Evolutionary conservation across 1,140 invertebrate genomes (phyloP), one percentile per base, ranked within the genome.

Genomic region (Hylaeus volcanicus): DNA sequence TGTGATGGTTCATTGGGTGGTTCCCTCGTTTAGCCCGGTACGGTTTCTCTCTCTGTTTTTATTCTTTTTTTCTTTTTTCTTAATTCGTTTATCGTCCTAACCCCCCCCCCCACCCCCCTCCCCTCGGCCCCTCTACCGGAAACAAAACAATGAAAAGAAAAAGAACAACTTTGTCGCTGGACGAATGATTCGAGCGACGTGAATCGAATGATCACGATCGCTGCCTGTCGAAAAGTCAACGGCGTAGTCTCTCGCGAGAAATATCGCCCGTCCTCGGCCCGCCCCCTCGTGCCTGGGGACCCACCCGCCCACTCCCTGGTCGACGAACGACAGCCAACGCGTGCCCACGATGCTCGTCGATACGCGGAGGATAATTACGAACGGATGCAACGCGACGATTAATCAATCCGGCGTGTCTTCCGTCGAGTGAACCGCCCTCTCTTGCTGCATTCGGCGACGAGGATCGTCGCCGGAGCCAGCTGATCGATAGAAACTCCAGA

Each of bases 151-250:
- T 37, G 9, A 3, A 60, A 61, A 61, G 39, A 61, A 61, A 61
- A 51, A 12, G 14, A 61, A 37, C 8, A 64, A 41, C 39, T 26
- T 68, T 55, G 64, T 60, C 41, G 48, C 39, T 65, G 6, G 37
- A 41, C 61, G 48, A 53, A 56, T 14, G 48, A 56, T 26, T 48
- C 65, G 69, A 53, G 79, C 71, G 78, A 75, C 68, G 75, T 68
- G 78, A 75, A 77, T 77, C 76, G 55, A 60, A 48, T 26, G 37
- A 41, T 60, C 41, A 53, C n/a, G 75, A 80, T 82, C 64, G 26
- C 75, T 66, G 61, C 66, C 81, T 88, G 69, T 89, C 83, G 82
- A 89, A 89, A 9, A 81, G 86, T 89, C 88, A 90, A 84, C 78
- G 84, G 78, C 56, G 53, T 77, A 63, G 70, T 51, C 60, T 72